A percentile compares a stretch with the other conserved stretches of the same genome.
Conservation (phyloP, 2,797 vertebrate species). For the Cyprinodon diabolis region DNA sequence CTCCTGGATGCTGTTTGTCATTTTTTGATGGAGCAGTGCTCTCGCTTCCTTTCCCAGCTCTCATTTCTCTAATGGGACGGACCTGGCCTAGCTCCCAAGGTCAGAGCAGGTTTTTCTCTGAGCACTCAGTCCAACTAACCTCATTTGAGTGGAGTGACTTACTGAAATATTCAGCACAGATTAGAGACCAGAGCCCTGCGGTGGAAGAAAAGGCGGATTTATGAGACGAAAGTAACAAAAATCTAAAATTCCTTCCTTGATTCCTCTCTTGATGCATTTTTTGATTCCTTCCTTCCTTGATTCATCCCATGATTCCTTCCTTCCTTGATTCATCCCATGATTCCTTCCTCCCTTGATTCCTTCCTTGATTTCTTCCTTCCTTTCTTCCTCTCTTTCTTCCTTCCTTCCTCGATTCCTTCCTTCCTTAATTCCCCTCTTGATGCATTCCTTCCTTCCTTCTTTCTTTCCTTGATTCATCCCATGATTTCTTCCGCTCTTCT, state of each 20-base stretch:
- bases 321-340: too few species aligned
- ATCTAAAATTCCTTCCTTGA: not conserved
- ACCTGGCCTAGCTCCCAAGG: constrained; percentile 53
- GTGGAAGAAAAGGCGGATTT: not conserved
- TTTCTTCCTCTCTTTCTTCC: not conserved
- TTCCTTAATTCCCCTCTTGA: not conserved
- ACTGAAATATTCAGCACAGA: constrained; percentile 46
- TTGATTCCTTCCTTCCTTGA: too few species aligned
- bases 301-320: too few species aligned
- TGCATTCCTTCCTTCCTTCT: not conserved
- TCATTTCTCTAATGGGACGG: constrained; percentile 61
- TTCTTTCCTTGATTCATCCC: too few species aligned
- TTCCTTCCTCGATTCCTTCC: not conserved
- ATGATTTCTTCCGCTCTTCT: too few species aligned
- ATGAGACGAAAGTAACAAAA: not conserved
- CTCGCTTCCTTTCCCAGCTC: constrained; percentile 16
- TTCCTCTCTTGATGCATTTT: too few species aligned
- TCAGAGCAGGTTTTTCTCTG: constrained; percentile 55
- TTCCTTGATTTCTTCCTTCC: not conserved
- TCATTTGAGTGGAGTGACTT: constrained; percentile 49
- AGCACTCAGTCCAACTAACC: constrained; percentile 45
- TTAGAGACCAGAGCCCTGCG: not conserved
- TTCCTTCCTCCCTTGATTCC: not conserved
- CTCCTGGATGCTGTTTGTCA: constrained; percentile 11
- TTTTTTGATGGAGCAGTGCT: constrained; percentile 29